Percentiles rank a stretch among this genome's conserved stretches.
Evolutionary conservation across 2,888 invertebrate genomes (phyloP).

Genomic region (Chydorus sphaericus): DNA sequence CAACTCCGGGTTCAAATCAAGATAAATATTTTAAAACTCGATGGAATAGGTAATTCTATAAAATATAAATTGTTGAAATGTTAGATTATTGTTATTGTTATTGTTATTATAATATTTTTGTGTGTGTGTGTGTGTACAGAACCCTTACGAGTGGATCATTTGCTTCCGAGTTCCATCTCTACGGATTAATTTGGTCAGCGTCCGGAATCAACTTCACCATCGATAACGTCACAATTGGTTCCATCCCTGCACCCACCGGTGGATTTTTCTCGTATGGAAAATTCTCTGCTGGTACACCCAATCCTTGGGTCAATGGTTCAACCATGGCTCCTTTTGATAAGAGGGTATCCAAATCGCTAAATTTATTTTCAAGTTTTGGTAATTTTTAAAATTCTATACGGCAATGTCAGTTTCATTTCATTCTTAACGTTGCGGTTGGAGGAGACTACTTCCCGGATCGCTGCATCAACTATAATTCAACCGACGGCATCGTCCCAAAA

Average conservation of each 20-base stretch:
- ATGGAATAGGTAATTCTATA: conserved; percentile 20
- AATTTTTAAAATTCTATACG: no score
- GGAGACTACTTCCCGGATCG: conserved; percentile 26
- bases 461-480: conserved; percentile 17
- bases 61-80: neutral
- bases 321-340: conserved; percentile 17
- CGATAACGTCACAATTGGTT: conserved; percentile 6
- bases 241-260: conserved; percentile 12
- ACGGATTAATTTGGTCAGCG: conserved; percentile 25
- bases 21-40: conserved; percentile 22
- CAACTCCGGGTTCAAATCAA: conserved; percentile 22
- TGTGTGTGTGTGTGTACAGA: neutral
- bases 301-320: conserved; percentile 13
- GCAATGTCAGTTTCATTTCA: conserved; percentile 27
- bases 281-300: conserved; percentile 8
- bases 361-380: conserved; percentile 13
- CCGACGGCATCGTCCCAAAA: conserved; percentile 16
- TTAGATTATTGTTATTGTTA: neutral
- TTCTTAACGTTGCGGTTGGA: conserved; percentile 31
- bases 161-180: conserved; percentile 24
- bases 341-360: neutral
- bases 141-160: neutral
- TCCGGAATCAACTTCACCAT: conserved; percentile 10
- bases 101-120: neutral
- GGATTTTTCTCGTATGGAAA: conserved; percentile 16